A percentile compares a stretch with the other conserved stretches of the same genome.
phyloP scores from a whole-genome alignment of 2,888 invertebrate genomes.

The Bombyx huttoni region DNA sequence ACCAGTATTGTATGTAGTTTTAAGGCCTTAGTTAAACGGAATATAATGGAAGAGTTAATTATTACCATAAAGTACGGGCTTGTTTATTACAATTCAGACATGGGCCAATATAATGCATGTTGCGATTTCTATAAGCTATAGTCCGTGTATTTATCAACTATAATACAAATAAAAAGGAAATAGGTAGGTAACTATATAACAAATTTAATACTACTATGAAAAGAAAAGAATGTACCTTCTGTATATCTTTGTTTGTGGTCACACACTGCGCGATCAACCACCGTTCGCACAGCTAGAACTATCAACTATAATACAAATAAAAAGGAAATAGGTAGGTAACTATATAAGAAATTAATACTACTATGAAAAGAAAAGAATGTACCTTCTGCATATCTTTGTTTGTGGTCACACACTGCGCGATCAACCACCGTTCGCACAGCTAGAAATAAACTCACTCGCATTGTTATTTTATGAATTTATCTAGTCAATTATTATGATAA shows the following conservation, averaged over 20 bases:
- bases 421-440: constrained; percentile 1
- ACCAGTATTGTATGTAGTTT: no score
- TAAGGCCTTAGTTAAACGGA: no score
- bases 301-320: no score
- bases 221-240: neutral
- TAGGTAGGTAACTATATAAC: neutral
- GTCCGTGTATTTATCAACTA: no score
- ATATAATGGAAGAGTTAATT: no score
- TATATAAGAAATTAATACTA: neutral
- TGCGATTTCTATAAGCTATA: no score
- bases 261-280: constrained; percentile 5
- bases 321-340: no score
- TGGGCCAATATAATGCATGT: no score
- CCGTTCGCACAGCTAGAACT: neutral
- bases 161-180: no score
- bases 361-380: neutral
- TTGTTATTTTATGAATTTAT: neutral
- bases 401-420: constrained; percentile 3
- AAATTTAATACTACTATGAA: neutral
- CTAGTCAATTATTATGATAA: neutral
- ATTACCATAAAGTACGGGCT: no score
- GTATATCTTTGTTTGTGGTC: neutral
- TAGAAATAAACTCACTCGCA: neutral
- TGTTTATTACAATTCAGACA: no score
- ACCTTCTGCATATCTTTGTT: neutral